Percentiles rank a stretch among this genome's conserved stretches.
phyloP scores from a whole-genome alignment of 1,140 invertebrate genomes.

The Papilio polytes region DNA sequence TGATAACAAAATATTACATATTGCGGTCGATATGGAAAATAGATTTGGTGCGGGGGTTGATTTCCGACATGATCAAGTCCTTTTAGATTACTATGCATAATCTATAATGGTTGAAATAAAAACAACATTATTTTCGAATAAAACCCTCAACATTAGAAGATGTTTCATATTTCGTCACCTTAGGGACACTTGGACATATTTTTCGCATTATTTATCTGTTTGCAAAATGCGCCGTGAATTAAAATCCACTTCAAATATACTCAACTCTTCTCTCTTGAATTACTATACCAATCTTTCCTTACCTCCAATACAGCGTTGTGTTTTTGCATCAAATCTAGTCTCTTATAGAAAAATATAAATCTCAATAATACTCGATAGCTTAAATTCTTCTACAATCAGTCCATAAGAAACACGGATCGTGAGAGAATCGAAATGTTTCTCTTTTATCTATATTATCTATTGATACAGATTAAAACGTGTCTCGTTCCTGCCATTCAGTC shows the following conservation, averaged over 20 bases:
- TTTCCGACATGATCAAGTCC: not conserved
- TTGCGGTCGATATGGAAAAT: not conserved
- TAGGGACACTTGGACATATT: too few relatives aligned
- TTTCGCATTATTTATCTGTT: too few relatives aligned
- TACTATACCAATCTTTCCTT: too few relatives aligned
- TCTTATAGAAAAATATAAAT: not conserved
- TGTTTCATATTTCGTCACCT: too few relatives aligned
- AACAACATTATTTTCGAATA: too few relatives aligned
- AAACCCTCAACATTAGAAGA: too few relatives aligned
- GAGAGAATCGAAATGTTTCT: constrained; percentile 27
- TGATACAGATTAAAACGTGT: constrained; percentile 27
- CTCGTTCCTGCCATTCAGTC: constrained; percentile 22
- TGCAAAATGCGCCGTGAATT: too few relatives aligned
- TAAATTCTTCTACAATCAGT: not conserved
- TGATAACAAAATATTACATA: constrained; percentile 52
- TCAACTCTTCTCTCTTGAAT: too few relatives aligned
- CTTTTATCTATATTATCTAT: constrained; percentile 22
- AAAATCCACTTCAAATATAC: too few relatives aligned
- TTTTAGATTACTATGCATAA: not conserved
- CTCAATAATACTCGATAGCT: not conserved
- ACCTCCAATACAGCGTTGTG: too few relatives aligned
- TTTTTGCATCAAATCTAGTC: not conserved
- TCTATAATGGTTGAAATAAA: not conserved
- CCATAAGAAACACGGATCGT: not conserved
- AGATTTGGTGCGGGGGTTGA: constrained; percentile 11